Base-by-base conservation (phyloP, 2,797 vertebrate species). In the Morelia viridis region DNA sequence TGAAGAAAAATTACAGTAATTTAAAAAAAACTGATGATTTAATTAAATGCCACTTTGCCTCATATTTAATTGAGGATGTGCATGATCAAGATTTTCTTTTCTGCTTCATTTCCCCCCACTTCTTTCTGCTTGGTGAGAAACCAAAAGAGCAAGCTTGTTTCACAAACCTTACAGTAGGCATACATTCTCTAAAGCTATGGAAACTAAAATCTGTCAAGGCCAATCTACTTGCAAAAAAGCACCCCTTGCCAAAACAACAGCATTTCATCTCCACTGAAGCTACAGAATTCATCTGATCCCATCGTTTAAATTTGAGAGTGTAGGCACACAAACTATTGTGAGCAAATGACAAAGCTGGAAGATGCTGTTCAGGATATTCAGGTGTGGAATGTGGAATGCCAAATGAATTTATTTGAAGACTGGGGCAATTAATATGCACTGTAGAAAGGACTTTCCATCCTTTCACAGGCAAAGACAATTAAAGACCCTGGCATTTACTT, bases 391-490 rank as follows among this genome's bases (percentile, higher is more conserved):
- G 80, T 95, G 84, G 68, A 95, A 46, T 0, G 13, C 0, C 89
- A 93, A 94, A 89, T 86, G 1, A 96, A 91, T 93, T 94, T 92
- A 94, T 96, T 95, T 95, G 89, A 93, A 94, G 57, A 76, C 10
- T 86, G 41, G 3, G 9, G 80, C 15, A 64, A 94, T 96, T 95
- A 95, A 94, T 96, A 95, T 94, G 93, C 87, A 93, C 53, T 91
- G 0, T 86, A 89, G 85, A 95, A 95, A 93, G 24, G 93, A 92
- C 0, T 90, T 19, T 91, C 53, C 6, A 85, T 93, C 95, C 60
- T 93, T 95, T 96, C 89, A 93, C 35, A 93, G 24, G 9, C 35
- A 95, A 95, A 96, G 91, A 90, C 57, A 97, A 86, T 94, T 93
- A 89, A 94, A 91, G 58, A 88, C 19, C 1, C 35, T 87, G 50